These are phyloP conservation scores for Chelonia mydas DNA, from an alignment of 2,797 vertebrate genomes.

Conservation along the genomic window DNA sequence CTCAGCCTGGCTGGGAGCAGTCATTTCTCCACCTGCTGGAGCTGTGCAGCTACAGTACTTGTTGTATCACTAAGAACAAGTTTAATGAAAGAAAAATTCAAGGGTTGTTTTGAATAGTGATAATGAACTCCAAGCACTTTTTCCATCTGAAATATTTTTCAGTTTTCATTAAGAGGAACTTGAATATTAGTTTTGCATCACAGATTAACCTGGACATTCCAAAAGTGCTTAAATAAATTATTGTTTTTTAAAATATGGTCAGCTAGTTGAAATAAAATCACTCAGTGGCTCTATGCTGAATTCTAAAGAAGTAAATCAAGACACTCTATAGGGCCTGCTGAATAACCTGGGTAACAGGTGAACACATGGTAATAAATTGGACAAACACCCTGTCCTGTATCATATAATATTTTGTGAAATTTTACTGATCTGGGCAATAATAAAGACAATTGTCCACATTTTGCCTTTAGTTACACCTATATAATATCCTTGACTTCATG, in stretches of 20 bases:
- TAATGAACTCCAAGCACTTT: not conserved
- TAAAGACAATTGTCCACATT: not conserved
- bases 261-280: conserved; percentile 24
- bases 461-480: not conserved
- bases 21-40: conserved; percentile 83
- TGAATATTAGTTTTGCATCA: not conserved
- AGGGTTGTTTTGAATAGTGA: not conserved
- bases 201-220: conserved; percentile 12
- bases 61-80: not conserved
- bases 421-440: not conserved
- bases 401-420: not conserved
- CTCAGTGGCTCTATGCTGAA: not conserved
- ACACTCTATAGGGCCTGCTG: not conserved
- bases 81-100: not conserved
- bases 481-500: not conserved
- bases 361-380: not conserved
- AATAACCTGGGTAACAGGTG: not conserved
- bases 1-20: conserved; percentile 40
- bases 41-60: not conserved
- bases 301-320: not conserved
- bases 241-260: not conserved
- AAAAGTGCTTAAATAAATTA: not conserved
- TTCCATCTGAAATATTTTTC: conserved; percentile 1
- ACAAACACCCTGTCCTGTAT: not conserved
- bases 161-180: not conserved